A percentile compares a stretch with the other conserved stretches of the same genome.
These are phyloP conservation scores for Pseudomyrmex pallidus DNA, from an alignment of 1,140 invertebrate species.

Conservation along the genomic window DNA sequence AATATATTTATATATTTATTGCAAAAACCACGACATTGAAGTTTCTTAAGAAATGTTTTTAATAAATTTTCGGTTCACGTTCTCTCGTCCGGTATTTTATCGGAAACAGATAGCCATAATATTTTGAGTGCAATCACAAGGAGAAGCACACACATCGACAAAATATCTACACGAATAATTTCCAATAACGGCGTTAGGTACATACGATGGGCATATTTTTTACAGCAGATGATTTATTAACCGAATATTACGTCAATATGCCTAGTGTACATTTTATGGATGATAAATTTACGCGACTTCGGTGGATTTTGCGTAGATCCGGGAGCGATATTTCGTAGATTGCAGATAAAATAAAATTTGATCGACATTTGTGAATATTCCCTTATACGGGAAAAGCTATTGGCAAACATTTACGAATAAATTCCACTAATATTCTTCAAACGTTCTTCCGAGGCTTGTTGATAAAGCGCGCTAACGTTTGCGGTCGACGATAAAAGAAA, in stretches of 20 bases:
- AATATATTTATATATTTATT: no score
- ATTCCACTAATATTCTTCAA: conserved; percentile 50
- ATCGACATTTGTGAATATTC: conserved; percentile 52
- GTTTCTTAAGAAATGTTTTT: conserved; percentile 25
- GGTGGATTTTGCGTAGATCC: conserved; percentile 56
- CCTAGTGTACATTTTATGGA: conserved; percentile 59
- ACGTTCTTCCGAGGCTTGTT: conserved; percentile 8
- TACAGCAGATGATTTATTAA: conserved; percentile 60
- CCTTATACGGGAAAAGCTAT: conserved; percentile 33
- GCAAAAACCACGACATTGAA: not conserved
- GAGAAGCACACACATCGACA: conserved; percentile 37
- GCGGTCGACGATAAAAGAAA: conserved; percentile 21
- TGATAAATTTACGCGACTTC: conserved; percentile 59
- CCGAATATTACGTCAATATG: conserved; percentile 61
- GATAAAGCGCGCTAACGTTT: conserved; percentile 54
- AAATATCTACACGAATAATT: conserved; percentile 61
- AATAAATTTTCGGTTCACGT: conserved; percentile 22
- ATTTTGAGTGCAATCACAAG: conserved; percentile 60
- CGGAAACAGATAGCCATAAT: conserved; percentile 42
- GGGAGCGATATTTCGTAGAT: conserved; percentile 51
- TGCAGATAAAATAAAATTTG: conserved; percentile 54
- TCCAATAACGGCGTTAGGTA: conserved; percentile 57
- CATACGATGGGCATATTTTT: conserved; percentile 54
- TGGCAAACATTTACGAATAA: conserved; percentile 39
- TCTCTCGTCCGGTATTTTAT: conserved; percentile 6